Evolutionary conservation across 2,888 invertebrate species (phyloP).

Genomic region (Trichogramma evanescens): DNA sequence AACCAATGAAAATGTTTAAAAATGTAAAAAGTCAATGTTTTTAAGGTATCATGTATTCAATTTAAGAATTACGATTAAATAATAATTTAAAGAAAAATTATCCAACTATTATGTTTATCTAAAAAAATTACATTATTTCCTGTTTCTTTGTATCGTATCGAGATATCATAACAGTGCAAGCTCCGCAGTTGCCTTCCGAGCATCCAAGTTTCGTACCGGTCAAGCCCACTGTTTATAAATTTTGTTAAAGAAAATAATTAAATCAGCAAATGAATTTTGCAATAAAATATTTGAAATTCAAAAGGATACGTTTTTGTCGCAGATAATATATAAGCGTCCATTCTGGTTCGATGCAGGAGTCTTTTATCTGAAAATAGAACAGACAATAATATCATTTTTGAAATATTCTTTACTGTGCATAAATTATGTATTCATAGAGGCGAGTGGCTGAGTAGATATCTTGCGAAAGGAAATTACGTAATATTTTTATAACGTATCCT

Average conservation of each 20-base stretch:
- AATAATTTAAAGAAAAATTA: background rate
- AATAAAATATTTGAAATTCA: background rate
- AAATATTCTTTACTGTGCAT: background rate
- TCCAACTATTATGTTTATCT: conserved; percentile 32
- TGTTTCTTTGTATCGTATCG: conserved; percentile 54
- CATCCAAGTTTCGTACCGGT: conserved; percentile 85
- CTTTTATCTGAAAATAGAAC: conserved; percentile 54
- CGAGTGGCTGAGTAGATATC: too few species aligned
- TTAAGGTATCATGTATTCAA: background rate
- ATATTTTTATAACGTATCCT: too few species aligned
- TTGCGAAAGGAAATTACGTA: too few species aligned
- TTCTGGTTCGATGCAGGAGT: conserved; percentile 67
- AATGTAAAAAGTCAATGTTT: background rate
- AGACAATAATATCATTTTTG: background rate
- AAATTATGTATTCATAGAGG: background rate
- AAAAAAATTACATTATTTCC: conserved; percentile 46
- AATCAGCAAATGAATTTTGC: background rate
- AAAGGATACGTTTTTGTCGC: conserved; percentile 59
- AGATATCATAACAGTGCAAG: conserved; percentile 86
- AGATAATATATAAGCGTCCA: conserved; percentile 73
- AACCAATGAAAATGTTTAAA: background rate
- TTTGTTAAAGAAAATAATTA: conserved; percentile 47
- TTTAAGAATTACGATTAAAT: too few species aligned
- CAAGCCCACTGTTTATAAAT: conserved; percentile 52
- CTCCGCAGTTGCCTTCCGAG: conserved; percentile 86